These are phyloP conservation scores for Drosophila malerkotliana DNA, from an alignment of 1,140 invertebrate species.

Conservation along the genomic window DNA sequence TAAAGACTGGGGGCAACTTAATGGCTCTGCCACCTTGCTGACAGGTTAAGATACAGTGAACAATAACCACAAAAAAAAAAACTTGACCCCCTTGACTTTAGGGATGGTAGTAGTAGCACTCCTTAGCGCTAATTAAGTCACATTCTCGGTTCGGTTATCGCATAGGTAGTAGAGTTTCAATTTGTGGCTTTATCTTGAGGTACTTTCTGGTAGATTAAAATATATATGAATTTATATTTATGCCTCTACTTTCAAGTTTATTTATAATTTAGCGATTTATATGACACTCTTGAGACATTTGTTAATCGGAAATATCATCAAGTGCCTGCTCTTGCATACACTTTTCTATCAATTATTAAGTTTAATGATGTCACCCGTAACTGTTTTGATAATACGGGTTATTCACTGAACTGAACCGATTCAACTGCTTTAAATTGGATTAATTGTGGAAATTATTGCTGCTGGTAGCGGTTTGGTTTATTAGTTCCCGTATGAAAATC, in stretches of 20 bases:
- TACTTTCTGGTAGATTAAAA: background rate
- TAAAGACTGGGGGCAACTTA: conserved; percentile 11
- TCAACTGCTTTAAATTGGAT: conserved; percentile 46
- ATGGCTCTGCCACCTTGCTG: conserved; percentile 34
- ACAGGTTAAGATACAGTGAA: conserved; percentile 57
- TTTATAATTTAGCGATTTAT: conserved; percentile 1
- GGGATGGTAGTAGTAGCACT: conserved; percentile 38
- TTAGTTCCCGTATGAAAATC: conserved; percentile 46
- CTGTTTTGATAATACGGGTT: conserved; percentile 21
- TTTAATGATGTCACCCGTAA: conserved; percentile 27
- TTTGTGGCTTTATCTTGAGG: background rate
- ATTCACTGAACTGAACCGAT: conserved; percentile 17
- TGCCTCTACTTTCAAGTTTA: conserved; percentile 4
- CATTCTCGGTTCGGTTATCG: background rate
- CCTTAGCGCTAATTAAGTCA: background rate
- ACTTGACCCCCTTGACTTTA: conserved; percentile 36
- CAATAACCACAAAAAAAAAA: conserved; percentile 46
- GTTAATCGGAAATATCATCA: too few species aligned
- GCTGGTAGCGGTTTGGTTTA: conserved; percentile 25
- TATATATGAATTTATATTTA: background rate
- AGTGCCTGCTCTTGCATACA: background rate
- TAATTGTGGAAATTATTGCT: conserved; percentile 35
- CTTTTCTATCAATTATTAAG: conserved; percentile 12
- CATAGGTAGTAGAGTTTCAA: background rate
- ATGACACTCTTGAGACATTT: too few species aligned